Evolutionary conservation across 2,797 vertebrate species (phyloP), one percentile per base, ranked within the genome.

Genomic region (Sebastes itinus): DNA sequence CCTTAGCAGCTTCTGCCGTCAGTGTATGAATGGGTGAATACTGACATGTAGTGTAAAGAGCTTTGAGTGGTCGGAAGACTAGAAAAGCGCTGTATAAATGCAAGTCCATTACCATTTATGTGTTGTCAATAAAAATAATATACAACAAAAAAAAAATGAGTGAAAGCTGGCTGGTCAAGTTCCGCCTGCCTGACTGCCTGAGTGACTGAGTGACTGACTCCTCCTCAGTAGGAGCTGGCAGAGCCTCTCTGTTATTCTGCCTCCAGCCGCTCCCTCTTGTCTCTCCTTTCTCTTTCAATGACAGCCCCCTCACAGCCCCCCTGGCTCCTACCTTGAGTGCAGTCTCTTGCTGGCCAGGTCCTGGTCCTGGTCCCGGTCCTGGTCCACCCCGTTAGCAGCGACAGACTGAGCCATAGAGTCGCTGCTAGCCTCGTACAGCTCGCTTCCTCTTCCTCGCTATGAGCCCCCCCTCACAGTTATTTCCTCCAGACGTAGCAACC

Each of bases 331-430:
- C 96, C 96, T 95, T 69, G 96, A 96, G 86, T 95, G 95, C 23
- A 96, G 94, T 88, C 95, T 94, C 94, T 95, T 96, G 94, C 94
- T 93, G 75, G 94, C 92, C 87, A 94, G 84, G 52, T 94, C 95
- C 81, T 94, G 95, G 75, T 95, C 92, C 92, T 38, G 35, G 35
- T 38, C 0, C 35, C 0, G 84, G 52, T 94, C 95, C 82, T 93
- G 95, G 75, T 95, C 92, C 92, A 92, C 93, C 27, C 93, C 90
- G 89, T 92, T 92, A 79, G 94, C 88, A 60, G 94, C 89, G 58
- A 92, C 87, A 7, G 94, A 94, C 87, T 95, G 92, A 95, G 96
- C 96, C 96, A 97, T 97, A 75, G 84, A 82, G 16, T 64, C 71
- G 76, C 87, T 28, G 82, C 82, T 59, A 18, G 22, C 73, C 75